A percentile compares a stretch with the other conserved stretches of the same genome.
These are phyloP conservation scores for Lathronympha strigana DNA, from an alignment of 2,888 invertebrate species.

Conservation along the genomic window DNA sequence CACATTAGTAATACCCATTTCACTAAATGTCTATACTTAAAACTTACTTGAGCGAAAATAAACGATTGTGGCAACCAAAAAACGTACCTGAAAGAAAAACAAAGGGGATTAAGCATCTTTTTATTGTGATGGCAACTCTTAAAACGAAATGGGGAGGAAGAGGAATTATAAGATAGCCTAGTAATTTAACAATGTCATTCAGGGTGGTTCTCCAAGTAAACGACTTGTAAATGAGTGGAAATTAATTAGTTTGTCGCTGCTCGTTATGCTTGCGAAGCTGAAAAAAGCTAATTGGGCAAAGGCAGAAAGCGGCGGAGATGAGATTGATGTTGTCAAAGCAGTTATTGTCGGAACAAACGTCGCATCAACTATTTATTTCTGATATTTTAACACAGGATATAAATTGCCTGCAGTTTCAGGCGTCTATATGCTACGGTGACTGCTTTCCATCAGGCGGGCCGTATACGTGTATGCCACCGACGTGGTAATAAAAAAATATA, in stretches of 20 bases:
- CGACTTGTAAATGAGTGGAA: slow-evolving; percentile 71
- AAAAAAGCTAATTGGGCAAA: slow-evolving; percentile 65
- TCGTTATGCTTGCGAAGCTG: slow-evolving; percentile 56
- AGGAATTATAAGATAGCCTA: slow-evolving; percentile 46
- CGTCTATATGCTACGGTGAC: too few relatives aligned
- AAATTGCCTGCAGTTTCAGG: too few relatives aligned
- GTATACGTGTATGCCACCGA: too few relatives aligned
- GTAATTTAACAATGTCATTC: slow-evolving; percentile 53
- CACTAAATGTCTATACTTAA: slow-evolving; percentile 20
- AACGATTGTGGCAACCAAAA: slow-evolving; percentile 21
- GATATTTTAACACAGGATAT: too few relatives aligned
- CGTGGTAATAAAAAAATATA: too few relatives aligned
- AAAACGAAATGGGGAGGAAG: slow-evolving; percentile 50
- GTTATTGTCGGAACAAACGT: slow-evolving; percentile 30
- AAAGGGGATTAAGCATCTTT: slow-evolving; percentile 38
- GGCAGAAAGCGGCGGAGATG: slow-evolving; percentile 54
- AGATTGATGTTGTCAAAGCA: slow-evolving; percentile 57
- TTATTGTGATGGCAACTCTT: slow-evolving; percentile 37
- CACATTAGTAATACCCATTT: slow-evolving; percentile 1
- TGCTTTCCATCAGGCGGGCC: too few relatives aligned
- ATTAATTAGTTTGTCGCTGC: slow-evolving; percentile 68
- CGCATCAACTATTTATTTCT: slow-evolving; percentile 14
- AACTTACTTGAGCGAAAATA: slow-evolving; percentile 34
- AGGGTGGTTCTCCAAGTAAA: slow-evolving; percentile 48
- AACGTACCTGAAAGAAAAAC: slow-evolving; percentile 54